These are phyloP conservation scores for Lacerta viridis DNA, from an alignment of 2,797 vertebrate genomes.

Conservation along the genomic window DNA sequence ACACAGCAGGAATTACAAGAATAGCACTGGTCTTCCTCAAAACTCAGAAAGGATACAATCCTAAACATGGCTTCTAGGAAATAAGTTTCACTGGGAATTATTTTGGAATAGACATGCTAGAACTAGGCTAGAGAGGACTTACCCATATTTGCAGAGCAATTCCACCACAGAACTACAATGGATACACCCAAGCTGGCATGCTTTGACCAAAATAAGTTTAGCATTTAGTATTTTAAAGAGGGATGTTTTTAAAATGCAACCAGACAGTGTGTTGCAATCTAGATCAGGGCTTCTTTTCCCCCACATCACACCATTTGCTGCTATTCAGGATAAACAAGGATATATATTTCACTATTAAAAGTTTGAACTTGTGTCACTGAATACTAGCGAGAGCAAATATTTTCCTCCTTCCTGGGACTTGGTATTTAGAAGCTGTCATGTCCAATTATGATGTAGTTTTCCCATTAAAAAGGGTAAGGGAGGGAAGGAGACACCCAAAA, in stretches of 20 bases:
- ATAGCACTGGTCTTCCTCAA: not conserved
- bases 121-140: not conserved
- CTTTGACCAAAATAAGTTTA: not conserved
- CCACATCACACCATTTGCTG: not conserved
- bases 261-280: not conserved
- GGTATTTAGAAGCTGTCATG: constrained; percentile 70
- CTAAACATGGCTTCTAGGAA: not conserved
- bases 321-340: not conserved
- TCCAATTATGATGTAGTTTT: constrained; percentile 65
- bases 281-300: not conserved
- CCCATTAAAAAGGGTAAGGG: constrained; percentile 37
- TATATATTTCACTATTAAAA: constrained; percentile 13
- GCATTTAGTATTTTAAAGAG: not conserved
- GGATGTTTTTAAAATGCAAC: not conserved
- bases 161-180: too few relatives aligned
- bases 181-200: not conserved
- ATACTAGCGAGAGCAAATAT: constrained; percentile 45
- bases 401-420: constrained; percentile 40
- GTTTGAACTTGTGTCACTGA: constrained; percentile 12
- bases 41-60: not conserved
- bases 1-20: not conserved
- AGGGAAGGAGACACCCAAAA: constrained; percentile 49
- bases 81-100: not conserved
- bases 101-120: not conserved
- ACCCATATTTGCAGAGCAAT: not conserved